Evolutionary conservation across 2,888 invertebrate genomes (phyloP).

Genomic region (Dastarcus helophoroides): DNA sequence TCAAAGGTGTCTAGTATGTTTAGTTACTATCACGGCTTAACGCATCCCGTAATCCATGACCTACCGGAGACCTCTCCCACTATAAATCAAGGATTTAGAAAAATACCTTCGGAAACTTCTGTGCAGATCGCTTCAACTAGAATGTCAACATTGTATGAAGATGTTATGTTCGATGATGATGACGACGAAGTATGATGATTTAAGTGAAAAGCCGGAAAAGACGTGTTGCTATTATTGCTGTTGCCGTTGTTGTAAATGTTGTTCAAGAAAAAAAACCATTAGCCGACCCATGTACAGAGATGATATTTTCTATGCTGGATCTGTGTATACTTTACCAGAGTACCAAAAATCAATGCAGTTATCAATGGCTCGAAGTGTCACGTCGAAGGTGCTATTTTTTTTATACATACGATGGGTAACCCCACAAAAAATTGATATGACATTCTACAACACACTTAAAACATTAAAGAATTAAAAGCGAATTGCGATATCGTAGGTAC

Average conservation of each 20-base stretch:
- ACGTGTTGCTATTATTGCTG: no score
- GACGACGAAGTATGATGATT: constrained; percentile 4
- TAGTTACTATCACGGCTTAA: constrained; percentile 12
- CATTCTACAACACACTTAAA: no score
- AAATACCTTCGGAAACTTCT: constrained; percentile 6
- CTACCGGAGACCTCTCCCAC: constrained; percentile 5
- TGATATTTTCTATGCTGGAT: constrained; percentile 56
- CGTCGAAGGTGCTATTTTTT: no score
- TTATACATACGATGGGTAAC: no score
- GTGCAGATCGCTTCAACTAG: constrained; percentile 5
- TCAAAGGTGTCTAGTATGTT: constrained; percentile 6
- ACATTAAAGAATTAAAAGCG: no score
- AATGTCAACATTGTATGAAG: constrained; percentile 16
- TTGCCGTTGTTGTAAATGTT: constrained; percentile 12
- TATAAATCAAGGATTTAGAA: constrained; percentile 2
- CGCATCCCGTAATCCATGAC: constrained; percentile 17
- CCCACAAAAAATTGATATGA: no score
- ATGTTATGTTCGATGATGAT: constrained; percentile 8
- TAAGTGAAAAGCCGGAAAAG: constrained; percentile 11
- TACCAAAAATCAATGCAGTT: no score
- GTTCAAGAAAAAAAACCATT: not conserved
- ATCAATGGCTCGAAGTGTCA: no score
- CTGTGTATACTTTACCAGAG: constrained; percentile 14
- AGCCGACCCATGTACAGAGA: constrained; percentile 50
- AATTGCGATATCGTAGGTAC: no score